A percentile compares a stretch with the other conserved stretches of the same genome.
phyloP scores from a whole-genome alignment of 2,113 vertebrate genomes.

The Galbula dea region DNA sequence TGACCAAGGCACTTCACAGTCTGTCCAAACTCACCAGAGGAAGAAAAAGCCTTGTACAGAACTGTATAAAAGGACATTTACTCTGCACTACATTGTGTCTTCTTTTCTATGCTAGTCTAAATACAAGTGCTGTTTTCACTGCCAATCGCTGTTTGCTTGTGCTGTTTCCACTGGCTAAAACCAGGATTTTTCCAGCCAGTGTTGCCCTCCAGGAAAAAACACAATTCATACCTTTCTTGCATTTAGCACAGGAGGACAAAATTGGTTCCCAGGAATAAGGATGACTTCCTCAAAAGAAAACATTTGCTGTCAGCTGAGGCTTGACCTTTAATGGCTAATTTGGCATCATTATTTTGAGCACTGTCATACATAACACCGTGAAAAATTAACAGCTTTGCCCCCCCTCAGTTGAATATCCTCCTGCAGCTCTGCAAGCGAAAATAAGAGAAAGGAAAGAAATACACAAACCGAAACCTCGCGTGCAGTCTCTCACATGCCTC shows the following conservation, averaged over 20 bases:
- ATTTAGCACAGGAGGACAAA: constrained; percentile 15
- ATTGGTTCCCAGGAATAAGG: constrained; percentile 37
- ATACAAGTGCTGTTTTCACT: constrained; percentile 43
- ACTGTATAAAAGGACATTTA: constrained; percentile 20
- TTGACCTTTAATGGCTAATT: constrained; percentile 38
- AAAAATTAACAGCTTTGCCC: not conserved
- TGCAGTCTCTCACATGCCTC: not conserved
- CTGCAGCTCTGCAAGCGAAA: constrained; percentile 10
- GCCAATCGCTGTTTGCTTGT: constrained; percentile 36
- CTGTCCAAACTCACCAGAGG: not conserved
- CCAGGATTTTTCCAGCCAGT: constrained; percentile 30
- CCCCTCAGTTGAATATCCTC: not conserved
- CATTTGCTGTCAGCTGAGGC: constrained; percentile 47
- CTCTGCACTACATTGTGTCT: constrained; percentile 19
- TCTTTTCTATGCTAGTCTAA: constrained; percentile 34
- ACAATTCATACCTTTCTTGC: constrained; percentile 30
- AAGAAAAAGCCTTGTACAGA: constrained; percentile 6
- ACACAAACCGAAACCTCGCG: not conserved
- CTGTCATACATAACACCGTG: not conserved
- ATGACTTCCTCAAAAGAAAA: constrained; percentile 34
- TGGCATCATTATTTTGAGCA: constrained; percentile 23
- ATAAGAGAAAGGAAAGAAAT: constrained; percentile 11
- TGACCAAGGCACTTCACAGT: not conserved
- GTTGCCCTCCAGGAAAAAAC: constrained; percentile 51
- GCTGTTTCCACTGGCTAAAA: constrained; percentile 51